These are phyloP conservation scores for Drosophila murphyi DNA, from an alignment of 1,140 invertebrate species.

Conservation along the genomic window DNA sequence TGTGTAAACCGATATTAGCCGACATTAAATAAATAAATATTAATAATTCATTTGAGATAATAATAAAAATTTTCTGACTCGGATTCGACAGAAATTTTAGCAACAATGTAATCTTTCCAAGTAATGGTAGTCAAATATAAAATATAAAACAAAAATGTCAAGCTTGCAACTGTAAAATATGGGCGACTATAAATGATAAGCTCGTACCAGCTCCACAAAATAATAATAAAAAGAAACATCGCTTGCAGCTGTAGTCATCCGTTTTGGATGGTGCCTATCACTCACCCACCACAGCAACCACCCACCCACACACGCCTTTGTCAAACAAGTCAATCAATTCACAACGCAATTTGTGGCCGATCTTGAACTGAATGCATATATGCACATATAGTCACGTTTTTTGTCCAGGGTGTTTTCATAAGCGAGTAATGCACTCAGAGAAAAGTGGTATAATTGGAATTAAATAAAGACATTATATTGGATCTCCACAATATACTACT, in stretches of 20 bases:
- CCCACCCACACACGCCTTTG: constrained; percentile 9
- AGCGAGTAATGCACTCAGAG: neutral
- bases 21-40: neutral
- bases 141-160: neutral
- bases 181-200: neutral
- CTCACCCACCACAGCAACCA: constrained; percentile 7
- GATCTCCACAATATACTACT: too few species aligned
- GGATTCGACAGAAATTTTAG: neutral
- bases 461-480: too few species aligned
- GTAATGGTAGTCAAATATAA: too few species aligned
- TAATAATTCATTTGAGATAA: neutral
- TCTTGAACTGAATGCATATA: neutral
- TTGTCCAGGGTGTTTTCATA: neutral
- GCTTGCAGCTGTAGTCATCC: neutral
- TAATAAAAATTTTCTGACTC: too few species aligned
- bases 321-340: constrained; percentile 25
- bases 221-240: neutral
- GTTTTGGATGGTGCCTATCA: neutral
- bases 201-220: neutral
- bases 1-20: too few species aligned
- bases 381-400: constrained; percentile 32
- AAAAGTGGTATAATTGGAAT: too few species aligned
- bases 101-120: too few species aligned
- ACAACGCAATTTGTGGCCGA: constrained; percentile 21
- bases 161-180: too few species aligned